Evolutionary conservation across 2,797 vertebrate genomes (phyloP).

Genomic region (Acomys russatus): DNA sequence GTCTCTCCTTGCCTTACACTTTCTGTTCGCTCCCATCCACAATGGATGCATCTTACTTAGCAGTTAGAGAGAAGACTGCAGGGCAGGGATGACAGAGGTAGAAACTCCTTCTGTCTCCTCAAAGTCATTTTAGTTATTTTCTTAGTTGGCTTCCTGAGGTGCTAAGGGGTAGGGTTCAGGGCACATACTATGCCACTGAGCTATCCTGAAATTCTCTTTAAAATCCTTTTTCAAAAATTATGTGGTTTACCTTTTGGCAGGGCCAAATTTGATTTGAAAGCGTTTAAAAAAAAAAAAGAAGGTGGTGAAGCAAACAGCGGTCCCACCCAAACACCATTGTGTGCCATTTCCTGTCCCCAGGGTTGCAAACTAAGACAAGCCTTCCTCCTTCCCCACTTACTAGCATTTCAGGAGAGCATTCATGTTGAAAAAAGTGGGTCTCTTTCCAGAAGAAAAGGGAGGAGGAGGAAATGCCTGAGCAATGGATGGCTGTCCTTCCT

Average conservation of each 20-base stretch:
- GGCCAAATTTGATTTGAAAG: slow-evolving; percentile 74
- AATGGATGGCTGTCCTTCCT: slow-evolving; percentile 24
- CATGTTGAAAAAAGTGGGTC: slow-evolving; percentile 48
- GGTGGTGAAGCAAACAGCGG: slow-evolving; percentile 78
- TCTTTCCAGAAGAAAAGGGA: slow-evolving; percentile 33
- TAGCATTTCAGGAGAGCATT: slow-evolving; percentile 56
- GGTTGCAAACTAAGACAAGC: slow-evolving; percentile 73
- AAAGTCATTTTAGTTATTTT: slow-evolving; percentile 45
- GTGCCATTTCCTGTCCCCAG: slow-evolving; percentile 91
- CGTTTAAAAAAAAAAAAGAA: background rate
- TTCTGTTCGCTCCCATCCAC: background rate
- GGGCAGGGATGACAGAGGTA: background rate
- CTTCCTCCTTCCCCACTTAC: slow-evolving; percentile 73
- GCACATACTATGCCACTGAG: background rate
- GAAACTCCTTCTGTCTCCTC: slow-evolving; percentile 28
- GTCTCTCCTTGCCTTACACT: background rate
- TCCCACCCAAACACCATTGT: slow-evolving; percentile 93
- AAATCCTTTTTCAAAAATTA: slow-evolving; percentile 39
- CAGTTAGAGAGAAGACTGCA: background rate
- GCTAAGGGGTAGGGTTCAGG: background rate
- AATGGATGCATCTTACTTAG: background rate
- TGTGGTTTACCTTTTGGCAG: slow-evolving; percentile 35
- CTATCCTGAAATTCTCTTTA: background rate
- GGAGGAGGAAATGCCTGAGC: background rate
- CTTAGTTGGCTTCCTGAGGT: background rate